Conservation (phyloP, 1,140 invertebrate genomes). For the Alviniconcha marisindica region DNA sequence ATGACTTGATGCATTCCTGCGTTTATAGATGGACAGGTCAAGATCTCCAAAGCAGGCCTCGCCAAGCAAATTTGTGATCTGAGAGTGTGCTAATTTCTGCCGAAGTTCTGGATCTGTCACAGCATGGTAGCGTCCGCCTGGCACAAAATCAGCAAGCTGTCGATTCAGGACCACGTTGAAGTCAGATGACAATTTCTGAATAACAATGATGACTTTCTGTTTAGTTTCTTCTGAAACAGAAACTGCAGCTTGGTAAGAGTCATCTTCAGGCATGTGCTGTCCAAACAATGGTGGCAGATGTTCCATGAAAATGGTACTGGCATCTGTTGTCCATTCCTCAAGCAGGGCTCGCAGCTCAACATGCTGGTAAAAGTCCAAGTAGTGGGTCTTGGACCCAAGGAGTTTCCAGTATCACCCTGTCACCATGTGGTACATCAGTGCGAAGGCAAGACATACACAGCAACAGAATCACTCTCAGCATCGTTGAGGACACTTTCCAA, state of each 20-base stretch:
- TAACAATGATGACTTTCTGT: not conserved
- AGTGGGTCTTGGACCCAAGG: not conserved
- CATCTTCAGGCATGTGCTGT: not conserved
- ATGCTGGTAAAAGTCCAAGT: not conserved
- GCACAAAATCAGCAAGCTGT: constrained; percentile 22
- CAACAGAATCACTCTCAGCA: not conserved
- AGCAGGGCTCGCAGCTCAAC: constrained; percentile 7
- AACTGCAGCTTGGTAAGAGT: not conserved
- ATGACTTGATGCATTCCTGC: constrained; percentile 31
- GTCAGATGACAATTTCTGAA: not conserved
- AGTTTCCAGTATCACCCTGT: not conserved
- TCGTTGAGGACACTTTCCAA: not conserved
- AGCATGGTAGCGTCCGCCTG: constrained; percentile 19
- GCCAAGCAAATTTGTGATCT: constrained; percentile 23
- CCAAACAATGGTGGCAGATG: not conserved
- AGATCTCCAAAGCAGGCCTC: constrained; percentile 33
- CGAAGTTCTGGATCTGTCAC: constrained; percentile 2
- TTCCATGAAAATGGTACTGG: not conserved
- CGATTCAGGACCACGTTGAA: not conserved
- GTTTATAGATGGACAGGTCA: constrained; percentile 28
- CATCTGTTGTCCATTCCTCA: not conserved
- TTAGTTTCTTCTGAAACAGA: not conserved
- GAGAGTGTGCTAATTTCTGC: constrained; percentile 27
- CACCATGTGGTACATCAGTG: not conserved
- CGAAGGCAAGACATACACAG: not conserved